A percentile compares a stretch with the other conserved stretches of the same genome.
These are phyloP conservation scores for Girardinus metallicus DNA, from an alignment of 2,797 vertebrate species.

Conservation along the genomic window DNA sequence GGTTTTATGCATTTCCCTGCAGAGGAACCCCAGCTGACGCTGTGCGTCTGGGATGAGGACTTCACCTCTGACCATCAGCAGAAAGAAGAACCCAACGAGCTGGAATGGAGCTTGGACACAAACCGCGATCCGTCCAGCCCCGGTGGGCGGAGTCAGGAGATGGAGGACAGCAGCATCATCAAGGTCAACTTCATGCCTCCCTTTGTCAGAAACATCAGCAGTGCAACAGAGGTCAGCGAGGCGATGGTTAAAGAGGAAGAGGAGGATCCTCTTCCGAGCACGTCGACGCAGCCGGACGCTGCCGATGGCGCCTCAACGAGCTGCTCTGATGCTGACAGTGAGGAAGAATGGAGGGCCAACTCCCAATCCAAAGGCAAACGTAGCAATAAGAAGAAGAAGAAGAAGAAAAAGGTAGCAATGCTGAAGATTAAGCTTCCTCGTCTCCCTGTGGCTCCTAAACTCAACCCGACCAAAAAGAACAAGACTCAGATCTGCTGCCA, in stretches of 20 bases:
- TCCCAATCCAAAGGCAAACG: neutral
- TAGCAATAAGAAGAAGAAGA: neutral
- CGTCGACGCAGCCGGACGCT: slow-evolving; percentile 18
- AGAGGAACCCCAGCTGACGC: slow-evolving; percentile 45
- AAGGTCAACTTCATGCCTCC: slow-evolving; percentile 38
- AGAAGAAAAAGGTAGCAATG: slow-evolving; percentile 2
- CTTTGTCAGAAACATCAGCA: neutral
- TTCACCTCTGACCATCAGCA: slow-evolving; percentile 27
- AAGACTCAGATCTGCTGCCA: slow-evolving; percentile 52
- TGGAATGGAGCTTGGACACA: slow-evolving; percentile 32
- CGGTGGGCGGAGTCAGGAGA: slow-evolving; percentile 8
- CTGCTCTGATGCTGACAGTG: slow-evolving; percentile 18
- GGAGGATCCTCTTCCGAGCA: slow-evolving; percentile 36
- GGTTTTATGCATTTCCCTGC: neutral
- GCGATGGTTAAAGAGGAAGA: neutral
- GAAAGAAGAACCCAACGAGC: slow-evolving; percentile 20
- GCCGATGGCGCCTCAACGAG: neutral
- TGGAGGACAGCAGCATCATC: slow-evolving; percentile 32
- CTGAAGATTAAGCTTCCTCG: slow-evolving; percentile 5
- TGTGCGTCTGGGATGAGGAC: slow-evolving; percentile 57
- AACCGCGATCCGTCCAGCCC: slow-evolving; percentile 18
- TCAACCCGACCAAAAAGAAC: neutral
- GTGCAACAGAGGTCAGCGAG: neutral
- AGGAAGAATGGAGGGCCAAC: slow-evolving; percentile 44
- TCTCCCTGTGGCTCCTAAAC: neutral